phyloP scores from a whole-genome alignment of 2,888 invertebrate species.

The Trileptium ribeirensis region DNA sequence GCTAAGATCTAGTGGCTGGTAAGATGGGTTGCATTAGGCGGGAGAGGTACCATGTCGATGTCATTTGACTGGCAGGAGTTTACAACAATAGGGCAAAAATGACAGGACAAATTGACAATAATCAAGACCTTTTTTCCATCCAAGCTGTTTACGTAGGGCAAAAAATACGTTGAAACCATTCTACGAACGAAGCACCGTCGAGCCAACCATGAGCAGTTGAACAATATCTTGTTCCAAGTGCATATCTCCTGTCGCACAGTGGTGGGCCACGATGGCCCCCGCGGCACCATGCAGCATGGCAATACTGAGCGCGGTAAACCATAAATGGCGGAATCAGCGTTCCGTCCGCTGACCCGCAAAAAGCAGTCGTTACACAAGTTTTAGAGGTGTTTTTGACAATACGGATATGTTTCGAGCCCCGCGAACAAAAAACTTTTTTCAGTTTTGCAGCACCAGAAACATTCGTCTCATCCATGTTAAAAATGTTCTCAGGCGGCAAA shows the following conservation, averaged over 20 bases:
- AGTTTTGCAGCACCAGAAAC: neutral
- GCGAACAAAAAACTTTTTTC: neutral
- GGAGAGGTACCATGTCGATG: neutral
- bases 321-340: neutral
- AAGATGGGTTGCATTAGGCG: neutral
- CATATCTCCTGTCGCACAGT: neutral
- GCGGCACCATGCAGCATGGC: neutral
- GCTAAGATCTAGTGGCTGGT: neutral
- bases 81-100: neutral
- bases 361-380: neutral
- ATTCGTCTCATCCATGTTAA: neutral
- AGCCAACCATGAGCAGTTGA: neutral
- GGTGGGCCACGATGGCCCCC: neutral
- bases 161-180: neutral
- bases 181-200: neutral
- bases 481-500: neutral
- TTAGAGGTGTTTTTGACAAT: neutral
- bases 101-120: neutral
- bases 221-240: neutral
- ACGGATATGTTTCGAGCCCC: neutral
- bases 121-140: neutral
- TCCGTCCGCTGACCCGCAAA: neutral
- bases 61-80: neutral
- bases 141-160: neutral
- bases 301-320: neutral